Evolutionary conservation across 2,797 vertebrate genomes (phyloP), one percentile per base, ranked within the genome.

Genomic region (Distichodus sexfasciatus): DNA sequence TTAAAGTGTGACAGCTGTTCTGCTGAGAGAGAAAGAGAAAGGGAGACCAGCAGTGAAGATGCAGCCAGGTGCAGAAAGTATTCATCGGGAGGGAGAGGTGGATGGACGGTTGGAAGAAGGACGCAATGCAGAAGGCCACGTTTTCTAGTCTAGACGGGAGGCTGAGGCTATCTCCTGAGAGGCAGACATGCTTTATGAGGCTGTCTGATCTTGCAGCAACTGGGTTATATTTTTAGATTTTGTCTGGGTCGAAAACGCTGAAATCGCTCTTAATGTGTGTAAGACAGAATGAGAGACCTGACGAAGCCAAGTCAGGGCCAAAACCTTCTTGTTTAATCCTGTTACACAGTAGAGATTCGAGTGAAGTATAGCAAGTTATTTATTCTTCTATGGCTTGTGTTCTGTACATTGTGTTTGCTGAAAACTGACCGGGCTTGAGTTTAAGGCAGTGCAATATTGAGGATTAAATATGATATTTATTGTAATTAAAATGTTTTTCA

Each of bases 81-180:
- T n/a, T n/a, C n/a, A n/a, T n/a, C n/a, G n/a, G n/a, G n/a, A 4
- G 43, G 1, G 40, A 10, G 24, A 15, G 26, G 23, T 6, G 14
- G 12, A 17, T 14, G 8, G 54, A 38, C n/a, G n/a, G n/a, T n/a
- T n/a, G n/a, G n/a, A n/a, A n/a, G n/a, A n/a, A n/a, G n/a, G n/a
- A n/a, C n/a, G n/a, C n/a, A n/a, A n/a, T n/a, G n/a, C n/a, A n/a
- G 11, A 57, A 40, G 66, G 24, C 41, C 35, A 7, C 62, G 29
- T 44, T 24, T 29, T 41, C 9, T 43, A 3, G 24, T 51, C 46
- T 69, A 51, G 46, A 60, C 57, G 51, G 44, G 23, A 43, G 19
- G 33, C 31, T 38, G 54, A 38, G 19, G 21, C 40, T 1, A 1
- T 21, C 12, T 24, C 35, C 35, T 12, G 10, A 24, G 35, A 38